phyloP scores from a whole-genome alignment of 2,113 vertebrate genomes.

The Anoura caudifer region DNA sequence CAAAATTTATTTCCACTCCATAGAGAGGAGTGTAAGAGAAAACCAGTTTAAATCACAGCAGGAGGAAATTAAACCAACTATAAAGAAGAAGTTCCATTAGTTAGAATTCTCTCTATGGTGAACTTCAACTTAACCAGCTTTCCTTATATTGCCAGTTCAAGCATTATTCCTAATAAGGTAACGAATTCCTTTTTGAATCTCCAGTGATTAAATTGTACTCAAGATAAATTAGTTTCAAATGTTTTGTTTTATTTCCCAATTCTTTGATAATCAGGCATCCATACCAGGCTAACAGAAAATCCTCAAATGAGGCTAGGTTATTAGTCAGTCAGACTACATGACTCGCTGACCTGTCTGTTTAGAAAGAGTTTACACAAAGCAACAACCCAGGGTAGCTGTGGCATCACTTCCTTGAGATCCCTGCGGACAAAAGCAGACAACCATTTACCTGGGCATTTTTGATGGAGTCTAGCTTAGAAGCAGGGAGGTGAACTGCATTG shows the following conservation, averaged over 20 bases:
- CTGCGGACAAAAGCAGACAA: background rate
- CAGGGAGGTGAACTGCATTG: background rate
- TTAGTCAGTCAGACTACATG: background rate
- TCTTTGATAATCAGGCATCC: background rate
- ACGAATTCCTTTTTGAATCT: background rate
- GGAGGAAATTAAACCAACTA: background rate
- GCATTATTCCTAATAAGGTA: background rate
- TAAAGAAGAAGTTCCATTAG: background rate
- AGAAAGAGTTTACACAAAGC: background rate
- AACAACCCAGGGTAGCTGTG: background rate
- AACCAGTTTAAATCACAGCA: background rate
- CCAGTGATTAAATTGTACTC: background rate
- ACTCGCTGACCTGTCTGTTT: background rate
- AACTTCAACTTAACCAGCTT: constrained; percentile 10
- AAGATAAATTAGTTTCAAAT: background rate
- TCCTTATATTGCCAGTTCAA: background rate
- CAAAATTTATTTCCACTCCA: background rate
- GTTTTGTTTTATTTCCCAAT: background rate
- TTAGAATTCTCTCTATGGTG: background rate
- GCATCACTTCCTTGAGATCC: constrained; percentile 3
- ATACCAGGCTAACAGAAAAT: background rate
- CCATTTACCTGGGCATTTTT: background rate
- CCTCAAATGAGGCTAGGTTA: background rate
- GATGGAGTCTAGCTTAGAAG: background rate
- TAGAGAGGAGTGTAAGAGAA: constrained; percentile 14